Percentiles rank a stretch among this genome's conserved stretches.
These are phyloP conservation scores for Thymelicus sylvestris DNA, from an alignment of 2,888 invertebrate genomes.

Conservation along the genomic window DNA sequence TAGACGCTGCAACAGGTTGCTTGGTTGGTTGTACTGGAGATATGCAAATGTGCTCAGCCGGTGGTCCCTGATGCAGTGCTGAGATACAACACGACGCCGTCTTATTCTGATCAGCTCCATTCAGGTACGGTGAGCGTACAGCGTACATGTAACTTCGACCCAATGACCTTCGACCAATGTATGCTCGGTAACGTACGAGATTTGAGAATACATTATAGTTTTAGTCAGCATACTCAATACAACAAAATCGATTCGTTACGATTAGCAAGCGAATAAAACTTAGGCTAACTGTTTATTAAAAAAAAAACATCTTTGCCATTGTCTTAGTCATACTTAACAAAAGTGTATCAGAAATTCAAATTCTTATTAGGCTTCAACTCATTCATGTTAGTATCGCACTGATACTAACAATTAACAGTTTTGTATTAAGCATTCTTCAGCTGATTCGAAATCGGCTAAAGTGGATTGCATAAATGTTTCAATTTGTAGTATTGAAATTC, in stretches of 20 bases:
- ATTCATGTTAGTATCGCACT: too few species aligned
- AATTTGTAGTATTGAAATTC: slow-evolving; percentile 37
- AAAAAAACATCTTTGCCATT: too few species aligned
- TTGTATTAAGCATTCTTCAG: slow-evolving; percentile 11
- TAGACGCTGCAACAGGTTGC: slow-evolving; percentile 54
- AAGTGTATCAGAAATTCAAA: too few species aligned
- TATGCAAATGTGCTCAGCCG: slow-evolving; percentile 69
- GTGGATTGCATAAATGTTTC: slow-evolving; percentile 33
- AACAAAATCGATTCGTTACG: not conserved
- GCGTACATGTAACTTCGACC: slow-evolving; percentile 40
- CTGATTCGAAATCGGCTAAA: slow-evolving; percentile 26
- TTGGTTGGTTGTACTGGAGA: slow-evolving; percentile 53
- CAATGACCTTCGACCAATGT: slow-evolving; percentile 26
- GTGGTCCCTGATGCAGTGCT: slow-evolving; percentile 65
- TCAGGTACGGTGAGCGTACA: slow-evolving; percentile 38
- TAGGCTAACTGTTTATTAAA: not conserved
- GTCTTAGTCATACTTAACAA: too few species aligned
- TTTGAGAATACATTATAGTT: not conserved
- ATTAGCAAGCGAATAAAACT: not conserved
- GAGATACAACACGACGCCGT: slow-evolving; percentile 48
- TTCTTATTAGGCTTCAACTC: too few species aligned
- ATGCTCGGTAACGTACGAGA: slow-evolving; percentile 10
- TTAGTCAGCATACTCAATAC: not conserved
- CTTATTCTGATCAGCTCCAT: slow-evolving; percentile 47
- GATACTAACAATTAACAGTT: not conserved